Conservation (phyloP, 1,140 invertebrate species). For the Plectrocnemia conspersa region DNA sequence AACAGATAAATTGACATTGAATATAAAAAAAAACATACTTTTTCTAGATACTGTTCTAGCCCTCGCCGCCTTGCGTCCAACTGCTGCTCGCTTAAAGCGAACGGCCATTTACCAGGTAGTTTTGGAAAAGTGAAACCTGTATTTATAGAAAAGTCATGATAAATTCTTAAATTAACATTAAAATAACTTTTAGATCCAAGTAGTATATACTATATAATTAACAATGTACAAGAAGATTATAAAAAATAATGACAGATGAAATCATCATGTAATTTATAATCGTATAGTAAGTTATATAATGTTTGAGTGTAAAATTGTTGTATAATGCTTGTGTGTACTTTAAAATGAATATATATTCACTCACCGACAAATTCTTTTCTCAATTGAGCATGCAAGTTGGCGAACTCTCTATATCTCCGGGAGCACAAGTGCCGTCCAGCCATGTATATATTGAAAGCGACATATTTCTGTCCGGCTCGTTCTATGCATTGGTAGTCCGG, state of each 20-base stretch:
- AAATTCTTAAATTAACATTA: background rate
- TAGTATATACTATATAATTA: too few relatives aligned
- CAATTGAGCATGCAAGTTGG: constrained; percentile 80
- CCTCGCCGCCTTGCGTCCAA: constrained; percentile 88
- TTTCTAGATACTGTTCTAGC: constrained; percentile 96
- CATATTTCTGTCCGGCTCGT: constrained; percentile 83
- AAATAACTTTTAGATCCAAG: too few relatives aligned
- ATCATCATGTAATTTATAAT: too few relatives aligned
- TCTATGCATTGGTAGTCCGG: constrained; percentile 87
- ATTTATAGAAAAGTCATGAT: constrained; percentile 23
- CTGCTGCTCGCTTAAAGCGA: constrained; percentile 94
- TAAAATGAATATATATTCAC: too few relatives aligned
- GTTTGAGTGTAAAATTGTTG: too few relatives aligned
- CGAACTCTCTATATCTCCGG: constrained; percentile 92
- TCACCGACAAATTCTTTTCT: constrained; percentile 91
- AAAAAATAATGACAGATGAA: too few relatives aligned
- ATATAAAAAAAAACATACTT: constrained; percentile 47
- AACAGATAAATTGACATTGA: too few relatives aligned
- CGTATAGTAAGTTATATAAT: too few relatives aligned
- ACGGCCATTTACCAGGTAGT: constrained; percentile 98
- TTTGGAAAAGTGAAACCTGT: constrained; percentile 93
- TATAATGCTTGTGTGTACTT: too few relatives aligned
- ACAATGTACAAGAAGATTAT: too few relatives aligned
- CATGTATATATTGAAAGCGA: constrained; percentile 99
- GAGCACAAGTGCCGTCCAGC: constrained; percentile 96